phyloP scores from a whole-genome alignment of 2,113 vertebrate species.

The Oryctolagus cuniculus region mOryCun1.1 NC_091443.1:101710001-101710500 shows the following conservation, averaged over 20 bases:
- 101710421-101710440: too few species aligned
- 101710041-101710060: too few species aligned
- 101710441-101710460: not conserved
- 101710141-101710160: not conserved
- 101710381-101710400: not conserved
- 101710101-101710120: not conserved
- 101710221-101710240: not conserved
- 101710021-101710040: not conserved
- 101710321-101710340: not conserved
- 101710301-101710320: not conserved
- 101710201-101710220: not conserved
- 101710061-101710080: too few species aligned
- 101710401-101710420: not conserved
- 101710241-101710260: fast-evolving
- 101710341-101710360: not conserved
- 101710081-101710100: too few species aligned
- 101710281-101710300: fast-evolving
- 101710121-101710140: not conserved
- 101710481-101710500: constrained; percentile 37
- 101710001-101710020: not conserved
- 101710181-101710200: not conserved
- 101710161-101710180: not conserved
- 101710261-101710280: fast-evolving
- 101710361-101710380: not conserved
- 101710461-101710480: too few species aligned